phyloP scores from a whole-genome alignment of 2,113 vertebrate genomes.

The Phocoena sinus region DNA sequence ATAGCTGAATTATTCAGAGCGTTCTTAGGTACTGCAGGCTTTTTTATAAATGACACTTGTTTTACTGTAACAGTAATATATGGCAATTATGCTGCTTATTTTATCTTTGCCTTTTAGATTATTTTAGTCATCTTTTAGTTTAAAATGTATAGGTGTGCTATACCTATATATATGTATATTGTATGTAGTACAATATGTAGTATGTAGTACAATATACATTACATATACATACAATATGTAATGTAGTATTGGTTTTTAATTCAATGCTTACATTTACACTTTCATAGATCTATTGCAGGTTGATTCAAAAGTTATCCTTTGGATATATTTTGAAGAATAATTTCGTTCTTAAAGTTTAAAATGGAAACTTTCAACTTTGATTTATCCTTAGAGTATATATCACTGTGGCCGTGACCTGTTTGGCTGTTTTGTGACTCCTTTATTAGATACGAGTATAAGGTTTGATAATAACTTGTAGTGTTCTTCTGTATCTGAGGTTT shows the following conservation, averaged over 20 bases:
- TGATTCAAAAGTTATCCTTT: neutral
- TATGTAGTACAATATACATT: too few relatives aligned
- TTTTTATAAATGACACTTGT: neutral
- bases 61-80: neutral
- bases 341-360: neutral
- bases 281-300: neutral
- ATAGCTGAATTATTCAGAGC: neutral
- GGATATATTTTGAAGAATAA: neutral
- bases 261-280: neutral
- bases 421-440: neutral
- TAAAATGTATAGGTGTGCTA: neutral
- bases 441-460: neutral
- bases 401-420: neutral
- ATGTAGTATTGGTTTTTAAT: neutral
- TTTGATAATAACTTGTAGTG: neutral
- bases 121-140: neutral
- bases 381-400: neutral
- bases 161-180: too few relatives aligned
- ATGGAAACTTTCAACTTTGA: neutral
- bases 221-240: too few relatives aligned
- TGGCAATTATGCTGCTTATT: neutral
- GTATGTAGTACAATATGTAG: too few relatives aligned
- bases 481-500: neutral
- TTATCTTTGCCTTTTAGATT: neutral
- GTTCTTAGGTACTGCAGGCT: neutral